Conservation (phyloP, 1,140 invertebrate species). For the Ectropis grisescens region DNA sequence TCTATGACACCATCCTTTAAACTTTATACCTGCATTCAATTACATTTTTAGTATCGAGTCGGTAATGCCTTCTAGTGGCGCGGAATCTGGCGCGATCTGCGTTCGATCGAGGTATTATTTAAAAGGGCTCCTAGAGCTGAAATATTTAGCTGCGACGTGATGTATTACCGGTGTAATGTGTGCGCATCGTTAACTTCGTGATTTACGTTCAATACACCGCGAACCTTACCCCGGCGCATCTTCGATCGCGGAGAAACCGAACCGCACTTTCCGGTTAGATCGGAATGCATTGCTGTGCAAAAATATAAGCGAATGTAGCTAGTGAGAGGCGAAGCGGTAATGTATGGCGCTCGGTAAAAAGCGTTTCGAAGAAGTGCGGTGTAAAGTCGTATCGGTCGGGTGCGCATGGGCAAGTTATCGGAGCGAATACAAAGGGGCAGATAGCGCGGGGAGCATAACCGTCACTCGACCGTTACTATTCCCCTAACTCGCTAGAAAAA, state of each 20-base stretch:
- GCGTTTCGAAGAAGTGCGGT: constrained; percentile 57
- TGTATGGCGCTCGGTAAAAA: constrained; percentile 41
- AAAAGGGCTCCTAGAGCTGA: too few relatives aligned
- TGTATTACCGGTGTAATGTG: constrained; percentile 39
- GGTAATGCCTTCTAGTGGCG: too few relatives aligned
- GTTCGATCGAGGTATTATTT: too few relatives aligned
- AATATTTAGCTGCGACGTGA: constrained; percentile 31
- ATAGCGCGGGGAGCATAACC: constrained; percentile 65
- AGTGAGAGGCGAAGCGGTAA: constrained; percentile 34
- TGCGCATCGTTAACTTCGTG: constrained; percentile 52
- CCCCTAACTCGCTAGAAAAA: constrained; percentile 64
- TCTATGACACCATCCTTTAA: constrained; percentile 29
- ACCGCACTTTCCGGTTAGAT: constrained; percentile 5
- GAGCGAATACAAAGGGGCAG: constrained; percentile 66
- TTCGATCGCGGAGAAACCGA: constrained; percentile 15
- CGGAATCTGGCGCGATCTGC: too few relatives aligned
- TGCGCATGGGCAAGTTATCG: constrained; percentile 68
- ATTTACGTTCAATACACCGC: constrained; percentile 35
- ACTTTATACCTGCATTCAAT: constrained; percentile 32
- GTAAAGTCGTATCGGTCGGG: constrained; percentile 59
- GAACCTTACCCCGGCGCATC: constrained; percentile 40
- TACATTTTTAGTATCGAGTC: constrained; percentile 23
- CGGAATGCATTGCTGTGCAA: constrained; percentile 37
- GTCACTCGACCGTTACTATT: constrained; percentile 67
- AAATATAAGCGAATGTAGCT: constrained; percentile 14